Base-by-base conservation (phyloP, 2,888 invertebrate species). In the Apoderus coryli region DNA sequence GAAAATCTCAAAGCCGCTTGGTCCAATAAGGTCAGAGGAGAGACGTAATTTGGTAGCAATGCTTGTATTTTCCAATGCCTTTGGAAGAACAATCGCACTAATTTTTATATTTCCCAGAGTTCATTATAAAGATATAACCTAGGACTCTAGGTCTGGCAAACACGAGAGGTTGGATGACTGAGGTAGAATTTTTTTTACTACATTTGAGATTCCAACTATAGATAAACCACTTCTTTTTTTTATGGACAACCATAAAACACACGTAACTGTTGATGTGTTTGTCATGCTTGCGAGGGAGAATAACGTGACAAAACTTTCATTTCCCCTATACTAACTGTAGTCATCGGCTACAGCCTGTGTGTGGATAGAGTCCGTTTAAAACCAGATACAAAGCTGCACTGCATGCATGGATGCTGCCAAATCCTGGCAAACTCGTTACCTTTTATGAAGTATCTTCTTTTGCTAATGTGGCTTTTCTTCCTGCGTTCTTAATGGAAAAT, bases 111-210 rank as follows among this genome's bases (percentile, higher is more conserved):
- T 38, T 29, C 33, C 33, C n/a, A 12, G 32, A 30, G 34, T 34
- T 3, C 22, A 36, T 22, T 35, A 25, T 14, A 38, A 38, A 35
- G 33, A 31, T 29, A 14, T 22, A 13, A 35, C 35, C 19, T 19
- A 35, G 30, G 4, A 23, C 33, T 7, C 27, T 28, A 22, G 35
- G 28, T 9, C 16, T 38, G 2, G 29, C 33, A 19, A 35, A 38
- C 32, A 29, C 29, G 10, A 19, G 23, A 15, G 38, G 33, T 25
- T 38, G 38, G 33, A 38, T 33, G 31, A 38, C 28, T 7, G 38
- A 38, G 12, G 35, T 29, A 23, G 16, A 22, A 14, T 37, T 31
- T 33, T 7, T 35, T 26, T 26, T 14, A 4, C 13, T 5, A 26
- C 24, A n/a, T 16, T 26, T n/a, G 33, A 25, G 11, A 19, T 29